Evolutionary conservation across 2,888 invertebrate species (phyloP), one percentile per base, ranked within the genome.

Genomic region (Beris chalybata): DNA sequence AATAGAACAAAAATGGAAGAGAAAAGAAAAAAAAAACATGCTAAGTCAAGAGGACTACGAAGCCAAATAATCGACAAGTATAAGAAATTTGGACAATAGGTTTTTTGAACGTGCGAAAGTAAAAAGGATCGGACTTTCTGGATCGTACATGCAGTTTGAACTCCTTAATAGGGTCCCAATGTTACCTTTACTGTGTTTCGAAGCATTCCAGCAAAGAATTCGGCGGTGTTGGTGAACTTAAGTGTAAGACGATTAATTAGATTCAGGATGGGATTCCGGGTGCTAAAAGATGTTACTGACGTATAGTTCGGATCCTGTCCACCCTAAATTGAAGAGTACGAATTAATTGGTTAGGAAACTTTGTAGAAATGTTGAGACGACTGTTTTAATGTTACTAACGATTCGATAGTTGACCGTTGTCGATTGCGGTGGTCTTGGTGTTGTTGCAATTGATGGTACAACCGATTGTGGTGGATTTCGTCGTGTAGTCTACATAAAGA

Each of bases 221-320:
- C 73, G 4, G 74, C 73, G 9, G 74, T 74, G 55, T 71, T 73
- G 13, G 71, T 67, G 67, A 73, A 71, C 65, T 73, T 73, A 63
- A 69, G 64, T 7, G 71, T 70, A n/a, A 73, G 66, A 29, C 71
- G 71, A 69, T 71, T 72, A 22, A 73, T 71, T 5, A 73, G 67
- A 65, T 71, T 71, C 11, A 73, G 65, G 45, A 73, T 71, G 45
- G 72, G 73, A 67, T 73, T 73, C 57, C 71, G 70, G 45, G 71
- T 71, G n/a, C 70, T 63, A 54, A 70, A 70, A 29, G 45, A 47
- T 11, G 29, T 47, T 15, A 55, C 29, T n/a, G 45, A 45, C 2
- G 31, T 13, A 30, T 56, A 56, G 4, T 45, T 47, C 30, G 64
- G 64, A 59, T 59, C 58, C 47, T n/a, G 30, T n/a, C 31, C 15